These are phyloP conservation scores for Pogonocichla stellata DNA, from an alignment of 2,113 vertebrate species.

Conservation along the genomic window DNA sequence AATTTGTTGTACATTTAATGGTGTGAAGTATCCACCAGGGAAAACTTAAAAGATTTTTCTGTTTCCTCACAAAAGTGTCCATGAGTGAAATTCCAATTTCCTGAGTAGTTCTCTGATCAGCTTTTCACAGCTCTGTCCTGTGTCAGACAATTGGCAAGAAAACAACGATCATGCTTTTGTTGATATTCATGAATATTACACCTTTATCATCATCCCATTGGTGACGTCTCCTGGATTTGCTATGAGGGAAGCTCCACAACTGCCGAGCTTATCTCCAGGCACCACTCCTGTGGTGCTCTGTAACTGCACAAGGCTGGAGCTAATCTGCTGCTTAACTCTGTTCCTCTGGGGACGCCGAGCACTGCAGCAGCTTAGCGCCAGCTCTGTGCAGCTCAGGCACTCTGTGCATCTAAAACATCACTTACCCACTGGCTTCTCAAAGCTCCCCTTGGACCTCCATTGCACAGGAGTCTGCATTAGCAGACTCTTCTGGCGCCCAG, in stretches of 20 bases:
- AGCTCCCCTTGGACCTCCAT: background rate
- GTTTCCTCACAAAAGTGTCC: background rate
- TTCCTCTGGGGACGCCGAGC: background rate
- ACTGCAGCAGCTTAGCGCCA: background rate
- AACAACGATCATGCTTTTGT: background rate
- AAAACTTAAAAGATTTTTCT: conserved; percentile 14
- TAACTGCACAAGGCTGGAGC: background rate
- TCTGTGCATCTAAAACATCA: background rate
- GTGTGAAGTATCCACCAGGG: background rate
- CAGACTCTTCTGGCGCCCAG: background rate
- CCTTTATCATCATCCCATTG: background rate
- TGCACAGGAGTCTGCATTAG: background rate
- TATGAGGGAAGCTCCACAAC: background rate
- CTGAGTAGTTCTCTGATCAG: background rate
- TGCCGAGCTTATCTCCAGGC: background rate
- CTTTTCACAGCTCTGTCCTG: background rate
- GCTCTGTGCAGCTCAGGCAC: background rate
- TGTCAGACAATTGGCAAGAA: conserved; percentile 6
- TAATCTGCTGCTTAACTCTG: conserved; percentile 22
- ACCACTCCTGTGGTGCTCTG: background rate
- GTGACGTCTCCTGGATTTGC: background rate
- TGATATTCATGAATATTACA: background rate
- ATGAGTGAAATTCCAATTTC: conserved; percentile 26
- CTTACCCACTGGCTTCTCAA: background rate
- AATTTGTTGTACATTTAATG: background rate